Conservation (phyloP, 2,797 vertebrate species). For the Morus bassanus region DNA sequence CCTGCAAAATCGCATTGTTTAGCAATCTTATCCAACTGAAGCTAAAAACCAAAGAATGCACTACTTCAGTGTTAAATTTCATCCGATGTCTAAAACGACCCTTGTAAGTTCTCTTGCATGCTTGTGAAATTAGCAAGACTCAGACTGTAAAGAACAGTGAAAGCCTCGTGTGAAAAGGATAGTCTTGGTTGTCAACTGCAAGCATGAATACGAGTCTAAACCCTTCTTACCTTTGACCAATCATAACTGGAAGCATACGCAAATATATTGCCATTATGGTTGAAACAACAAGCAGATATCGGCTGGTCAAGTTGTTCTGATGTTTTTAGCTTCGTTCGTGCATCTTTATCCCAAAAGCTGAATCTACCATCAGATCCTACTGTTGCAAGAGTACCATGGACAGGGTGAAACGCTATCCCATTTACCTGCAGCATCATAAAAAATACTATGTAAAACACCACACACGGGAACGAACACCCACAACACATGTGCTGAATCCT, state of each 20-base stretch:
- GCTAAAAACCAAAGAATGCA: neutral
- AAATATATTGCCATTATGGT: slow-evolving; percentile 97
- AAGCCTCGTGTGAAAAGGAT: neutral
- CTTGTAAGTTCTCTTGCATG: neutral
- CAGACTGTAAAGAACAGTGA: neutral
- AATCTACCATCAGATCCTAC: slow-evolving; percentile 97
- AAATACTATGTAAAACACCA: neutral
- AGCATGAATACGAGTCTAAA: accelerated
- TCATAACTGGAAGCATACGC: slow-evolving; percentile 97
- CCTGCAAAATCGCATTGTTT: neutral
- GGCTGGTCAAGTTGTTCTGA: slow-evolving; percentile 96
- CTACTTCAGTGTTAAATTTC: neutral
- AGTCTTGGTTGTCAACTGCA: neutral
- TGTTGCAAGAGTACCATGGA: slow-evolving; percentile 94
- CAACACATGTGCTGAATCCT: neutral
- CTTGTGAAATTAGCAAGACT: neutral
- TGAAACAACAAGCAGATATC: slow-evolving; percentile 95
- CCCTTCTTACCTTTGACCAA: slow-evolving; percentile 93
- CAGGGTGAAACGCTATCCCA: slow-evolving; percentile 96
- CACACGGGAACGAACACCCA: neutral
- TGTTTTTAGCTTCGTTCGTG: slow-evolving; percentile 97
- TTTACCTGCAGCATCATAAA: slow-evolving; percentile 82
- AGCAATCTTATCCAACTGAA: neutral
- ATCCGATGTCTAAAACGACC: neutral
- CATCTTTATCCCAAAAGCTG: slow-evolving; percentile 99